A percentile compares a stretch with the other conserved stretches of the same genome.
Conservation (phyloP, 2,888 invertebrate genomes). For the Ganaspis brasiliensis region DNA sequence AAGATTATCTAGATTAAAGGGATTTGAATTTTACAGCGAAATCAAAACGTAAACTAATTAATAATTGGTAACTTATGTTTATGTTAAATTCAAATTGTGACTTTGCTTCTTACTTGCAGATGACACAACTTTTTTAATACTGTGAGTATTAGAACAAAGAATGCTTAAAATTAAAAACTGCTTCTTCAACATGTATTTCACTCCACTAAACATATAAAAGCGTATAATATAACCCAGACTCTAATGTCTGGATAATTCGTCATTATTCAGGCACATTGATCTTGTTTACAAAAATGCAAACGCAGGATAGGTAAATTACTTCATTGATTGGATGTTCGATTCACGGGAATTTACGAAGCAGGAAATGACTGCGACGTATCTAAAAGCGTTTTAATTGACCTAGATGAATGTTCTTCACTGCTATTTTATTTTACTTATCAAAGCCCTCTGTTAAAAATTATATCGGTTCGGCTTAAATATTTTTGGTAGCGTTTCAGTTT, state of each 20-base stretch:
- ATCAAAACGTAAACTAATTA: too few species aligned
- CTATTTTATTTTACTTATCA: not conserved
- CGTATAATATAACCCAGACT: too few species aligned
- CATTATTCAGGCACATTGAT: conserved; percentile 23
- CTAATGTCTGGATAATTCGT: not conserved
- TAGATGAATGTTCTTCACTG: not conserved
- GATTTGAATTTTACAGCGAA: too few species aligned
- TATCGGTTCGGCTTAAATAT: not conserved
- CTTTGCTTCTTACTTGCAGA: too few species aligned
- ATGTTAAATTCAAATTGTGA: too few species aligned
- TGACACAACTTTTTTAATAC: too few species aligned
- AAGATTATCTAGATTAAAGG: too few species aligned
- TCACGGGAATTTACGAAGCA: conserved; percentile 13
- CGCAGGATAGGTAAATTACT: conserved; percentile 15
- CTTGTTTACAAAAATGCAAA: conserved; percentile 18
- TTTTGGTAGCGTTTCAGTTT: not conserved
- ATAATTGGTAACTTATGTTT: too few species aligned
- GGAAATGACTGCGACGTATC: conserved; percentile 23
- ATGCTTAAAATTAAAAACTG: too few species aligned
- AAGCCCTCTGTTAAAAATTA: not conserved
- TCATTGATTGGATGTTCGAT: conserved; percentile 22
- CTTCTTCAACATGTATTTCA: too few species aligned
- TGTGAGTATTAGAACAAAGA: too few species aligned
- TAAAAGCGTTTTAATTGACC: conserved; percentile 18
- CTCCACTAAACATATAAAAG: too few species aligned